Conservation (phyloP, 2,113 vertebrate species). For the Thalassoma bifasciatum region DNA sequence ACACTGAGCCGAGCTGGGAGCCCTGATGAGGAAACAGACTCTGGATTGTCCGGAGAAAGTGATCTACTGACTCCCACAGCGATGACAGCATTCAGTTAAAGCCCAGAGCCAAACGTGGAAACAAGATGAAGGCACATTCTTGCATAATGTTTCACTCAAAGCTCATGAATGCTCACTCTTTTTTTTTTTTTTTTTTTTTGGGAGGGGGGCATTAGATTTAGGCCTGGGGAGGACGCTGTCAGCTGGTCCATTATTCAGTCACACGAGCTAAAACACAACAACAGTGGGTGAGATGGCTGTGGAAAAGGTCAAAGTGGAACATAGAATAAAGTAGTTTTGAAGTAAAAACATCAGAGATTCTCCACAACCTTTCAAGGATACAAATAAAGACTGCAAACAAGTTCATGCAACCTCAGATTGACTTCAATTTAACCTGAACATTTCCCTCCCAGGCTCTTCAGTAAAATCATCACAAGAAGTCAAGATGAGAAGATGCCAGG, state of each 20-base stretch:
- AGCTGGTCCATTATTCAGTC: neutral
- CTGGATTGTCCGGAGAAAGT: constrained; percentile 21
- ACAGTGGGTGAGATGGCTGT: no score
- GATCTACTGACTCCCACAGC: constrained; percentile 26
- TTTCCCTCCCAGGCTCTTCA: no score
- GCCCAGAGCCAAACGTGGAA: constrained; percentile 7
- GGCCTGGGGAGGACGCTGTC: neutral
- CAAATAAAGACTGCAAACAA: no score
- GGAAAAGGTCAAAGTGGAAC: no score
- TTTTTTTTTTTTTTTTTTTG: no score
- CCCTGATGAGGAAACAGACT: constrained; percentile 24
- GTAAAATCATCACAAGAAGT: no score
- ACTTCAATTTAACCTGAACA: no score
- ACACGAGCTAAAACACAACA: neutral
- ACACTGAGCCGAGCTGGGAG: constrained; percentile 5
- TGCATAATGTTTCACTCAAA: constrained; percentile 12
- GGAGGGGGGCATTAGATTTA: neutral
- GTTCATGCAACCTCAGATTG: no score
- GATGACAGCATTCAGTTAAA: constrained; percentile 10
- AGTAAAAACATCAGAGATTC: no score
- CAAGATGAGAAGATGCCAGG: no score
- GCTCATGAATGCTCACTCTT: neutral
- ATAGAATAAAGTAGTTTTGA: no score
- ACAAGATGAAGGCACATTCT: constrained; percentile 17
- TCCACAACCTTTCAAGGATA: no score